Evolutionary conservation across 2,888 invertebrate genomes (phyloP).

Genomic region (Hymenopus coronatus): DNA sequence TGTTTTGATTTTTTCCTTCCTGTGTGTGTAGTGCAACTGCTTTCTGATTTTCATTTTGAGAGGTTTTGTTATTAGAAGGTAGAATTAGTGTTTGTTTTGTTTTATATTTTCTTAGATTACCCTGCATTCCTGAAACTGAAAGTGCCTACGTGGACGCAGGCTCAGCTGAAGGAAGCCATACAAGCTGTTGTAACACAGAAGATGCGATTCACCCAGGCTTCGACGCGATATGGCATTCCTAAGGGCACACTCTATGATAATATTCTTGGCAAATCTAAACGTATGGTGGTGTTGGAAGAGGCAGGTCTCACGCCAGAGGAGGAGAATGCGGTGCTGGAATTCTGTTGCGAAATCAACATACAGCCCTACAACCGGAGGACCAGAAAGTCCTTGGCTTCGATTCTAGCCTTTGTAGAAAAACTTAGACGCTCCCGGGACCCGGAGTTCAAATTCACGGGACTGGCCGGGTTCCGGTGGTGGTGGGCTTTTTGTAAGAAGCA

Average conservation of each 20-base stretch:
- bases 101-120: slow-evolving; percentile 37
- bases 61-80: slow-evolving; percentile 30
- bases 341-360: slow-evolving; percentile 68
- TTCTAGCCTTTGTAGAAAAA: slow-evolving; percentile 65
- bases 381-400: slow-evolving; percentile 62
- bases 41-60: slow-evolving; percentile 24
- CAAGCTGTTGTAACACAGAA: slow-evolving; percentile 71
- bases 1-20: slow-evolving; percentile 26
- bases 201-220: slow-evolving; percentile 75
- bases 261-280: slow-evolving; percentile 71
- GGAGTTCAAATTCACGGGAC: slow-evolving; percentile 63
- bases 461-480: slow-evolving; percentile 76
- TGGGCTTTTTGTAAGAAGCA: slow-evolving; percentile 81
- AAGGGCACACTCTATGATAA: slow-evolving; percentile 77
- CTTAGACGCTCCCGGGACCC: slow-evolving; percentile 60
- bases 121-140: slow-evolving; percentile 51
- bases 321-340: slow-evolving; percentile 66
- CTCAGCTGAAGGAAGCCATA: slow-evolving; percentile 71
- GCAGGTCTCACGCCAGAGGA: slow-evolving; percentile 60
- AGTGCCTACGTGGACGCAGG: slow-evolving; percentile 72
- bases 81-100: slow-evolving; percentile 40
- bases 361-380: slow-evolving; percentile 70
- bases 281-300: slow-evolving; percentile 72
- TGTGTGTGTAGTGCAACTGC: slow-evolving; percentile 25
- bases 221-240: slow-evolving; percentile 67